Evolutionary conservation across 2,888 invertebrate genomes (phyloP).

Genomic region (Chymomyza procnemis): DNA sequence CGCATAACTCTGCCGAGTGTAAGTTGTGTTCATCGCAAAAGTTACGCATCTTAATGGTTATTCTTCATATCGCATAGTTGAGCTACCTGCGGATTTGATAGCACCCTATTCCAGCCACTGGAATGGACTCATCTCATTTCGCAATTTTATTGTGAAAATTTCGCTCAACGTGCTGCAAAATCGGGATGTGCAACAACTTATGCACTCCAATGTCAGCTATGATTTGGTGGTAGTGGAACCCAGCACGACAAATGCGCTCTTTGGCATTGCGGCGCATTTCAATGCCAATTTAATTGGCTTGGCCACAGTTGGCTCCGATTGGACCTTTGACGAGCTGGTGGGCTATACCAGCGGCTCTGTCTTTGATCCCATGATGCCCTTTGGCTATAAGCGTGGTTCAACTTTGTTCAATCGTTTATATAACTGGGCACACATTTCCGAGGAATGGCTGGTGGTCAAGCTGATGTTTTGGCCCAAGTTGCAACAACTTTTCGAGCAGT

Average conservation of each 20-base stretch:
- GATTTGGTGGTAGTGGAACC: conserved; percentile 75
- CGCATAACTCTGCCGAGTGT: conserved; percentile 13
- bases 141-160: conserved; percentile 14
- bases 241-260: conserved; percentile 70
- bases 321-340: conserved; percentile 60
- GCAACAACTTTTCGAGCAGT: conserved; percentile 39
- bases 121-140: conserved; percentile 14
- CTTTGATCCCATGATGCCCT: conserved; percentile 56
- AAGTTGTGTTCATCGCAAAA: background rate
- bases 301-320: conserved; percentile 56
- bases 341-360: conserved; percentile 63
- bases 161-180: conserved; percentile 41
- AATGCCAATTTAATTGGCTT: conserved; percentile 67
- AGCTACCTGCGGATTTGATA: background rate
- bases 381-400: conserved; percentile 57
- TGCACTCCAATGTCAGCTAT: conserved; percentile 65
- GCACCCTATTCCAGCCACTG: background rate
- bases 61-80: background rate
- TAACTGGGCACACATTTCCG: conserved; percentile 57
- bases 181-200: conserved; percentile 45
- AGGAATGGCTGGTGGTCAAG: conserved; percentile 54
- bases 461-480: conserved; percentile 58
- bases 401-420: conserved; percentile 66
- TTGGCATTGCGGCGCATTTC: conserved; percentile 67
- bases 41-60: too few relatives aligned